Base-by-base conservation (phyloP, 2,113 vertebrate species). In the Zapornia atra region DNA sequence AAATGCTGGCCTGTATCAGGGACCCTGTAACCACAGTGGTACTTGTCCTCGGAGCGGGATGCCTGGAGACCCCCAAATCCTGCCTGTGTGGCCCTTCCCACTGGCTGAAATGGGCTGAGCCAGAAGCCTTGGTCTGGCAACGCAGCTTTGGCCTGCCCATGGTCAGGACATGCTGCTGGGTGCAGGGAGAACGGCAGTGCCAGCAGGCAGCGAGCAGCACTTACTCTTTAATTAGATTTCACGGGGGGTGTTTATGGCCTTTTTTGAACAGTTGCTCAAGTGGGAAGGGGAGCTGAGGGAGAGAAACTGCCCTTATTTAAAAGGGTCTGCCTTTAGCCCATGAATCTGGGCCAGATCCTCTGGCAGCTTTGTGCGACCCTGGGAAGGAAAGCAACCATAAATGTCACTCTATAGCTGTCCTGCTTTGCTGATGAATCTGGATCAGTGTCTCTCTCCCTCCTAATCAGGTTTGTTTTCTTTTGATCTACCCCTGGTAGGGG, bases 401-500 rank as follows among this genome's bases (percentile, higher is more conserved):
- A 76, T 84, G 86, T 92, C 69, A 84, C 57, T 88, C 88, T 29
- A 46, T 9, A 86, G 80, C 72, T 92, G 56, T 53, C 86, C 71
- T 89, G 88, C 57, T 88, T 88, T 89, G 69, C 86, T 75, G 6
- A 34, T 82, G 51, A 57, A 71, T 94, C 92, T 91, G 90, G 61
- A 92, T 90, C 92, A 82, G 69, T 82, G 69, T 86, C 50, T 90
- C 21, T 82, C 83, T 82, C 53, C 59, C 36, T 92, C 57, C 53
- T 95, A 91, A 96, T 91, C 36, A 4, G 25, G 73, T 90, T 96
- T 79, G 33, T 76, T 96, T 84, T 50, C 86, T 71, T 95, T 81
- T 95, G 92, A 90, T 94, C 95, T 81, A 11, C 33, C 17, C 40
- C 44, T 83, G 31, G 91, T 81, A 89, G 44, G 31, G 73, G 85